Percentiles rank a stretch among this genome's conserved stretches.
Evolutionary conservation across 2,113 vertebrate species (phyloP).

Genomic region (Carassius auratus): DNA sequence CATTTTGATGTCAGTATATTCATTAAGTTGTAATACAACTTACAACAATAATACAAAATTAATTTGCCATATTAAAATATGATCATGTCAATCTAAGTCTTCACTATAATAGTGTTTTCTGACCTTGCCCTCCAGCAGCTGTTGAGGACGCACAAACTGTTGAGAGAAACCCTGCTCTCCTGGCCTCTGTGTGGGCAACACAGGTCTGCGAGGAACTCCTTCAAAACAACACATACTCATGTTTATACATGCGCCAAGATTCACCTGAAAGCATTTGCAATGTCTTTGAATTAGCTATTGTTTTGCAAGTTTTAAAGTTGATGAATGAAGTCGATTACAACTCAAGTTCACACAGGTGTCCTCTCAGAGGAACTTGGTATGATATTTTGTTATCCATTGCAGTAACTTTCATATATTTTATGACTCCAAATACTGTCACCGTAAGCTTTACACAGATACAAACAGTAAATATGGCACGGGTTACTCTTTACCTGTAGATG

Average conservation of each 20-base stretch:
- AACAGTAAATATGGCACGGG: not conserved
- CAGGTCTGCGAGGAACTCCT: constrained; percentile 65
- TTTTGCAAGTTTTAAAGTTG: not conserved
- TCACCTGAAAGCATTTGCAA: not conserved
- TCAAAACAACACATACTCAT: not conserved
- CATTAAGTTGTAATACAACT: too few relatives aligned
- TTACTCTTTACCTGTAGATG: constrained; percentile 68
- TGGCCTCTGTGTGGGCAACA: constrained; percentile 70
- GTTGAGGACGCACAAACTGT: constrained; percentile 85
- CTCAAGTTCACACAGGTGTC: not conserved
- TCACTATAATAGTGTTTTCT: constrained; percentile 1
- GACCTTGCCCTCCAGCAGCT: constrained; percentile 91
- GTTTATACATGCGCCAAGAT: not conserved
- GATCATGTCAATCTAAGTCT: not conserved
- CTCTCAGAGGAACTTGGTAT: not conserved
- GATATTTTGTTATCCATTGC: not conserved
- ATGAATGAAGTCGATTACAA: not conserved
- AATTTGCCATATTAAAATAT: not conserved
- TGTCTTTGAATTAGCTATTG: not conserved
- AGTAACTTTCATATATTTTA: not conserved
- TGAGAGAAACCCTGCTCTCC: constrained; percentile 81
- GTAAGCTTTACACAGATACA: not conserved
- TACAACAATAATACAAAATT: not conserved
- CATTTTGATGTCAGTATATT: too few relatives aligned
- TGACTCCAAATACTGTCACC: not conserved